Evolutionary conservation across 2,113 vertebrate species (phyloP).

Genomic region (Astatoreochromis straeleni): DNA sequence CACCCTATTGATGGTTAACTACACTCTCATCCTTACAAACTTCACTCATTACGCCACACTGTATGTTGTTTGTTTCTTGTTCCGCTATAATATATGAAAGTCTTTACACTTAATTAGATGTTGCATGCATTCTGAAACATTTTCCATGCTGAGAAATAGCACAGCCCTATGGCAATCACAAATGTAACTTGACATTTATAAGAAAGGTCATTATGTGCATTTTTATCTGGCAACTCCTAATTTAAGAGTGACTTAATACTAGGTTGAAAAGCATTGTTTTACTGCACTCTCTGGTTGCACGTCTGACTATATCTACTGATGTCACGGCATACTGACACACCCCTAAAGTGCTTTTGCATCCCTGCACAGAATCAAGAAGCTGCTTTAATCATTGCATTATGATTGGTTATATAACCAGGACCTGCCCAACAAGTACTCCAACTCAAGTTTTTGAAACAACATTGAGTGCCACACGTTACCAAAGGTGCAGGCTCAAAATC

Average conservation of each 20-base stretch:
- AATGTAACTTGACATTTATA: neutral
- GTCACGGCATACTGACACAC: neutral
- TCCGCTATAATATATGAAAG: neutral
- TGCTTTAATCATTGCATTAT: neutral
- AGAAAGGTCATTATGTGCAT: neutral
- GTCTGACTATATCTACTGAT: neutral
- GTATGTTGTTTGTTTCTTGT: neutral
- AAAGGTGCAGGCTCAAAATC: neutral
- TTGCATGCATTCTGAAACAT: neutral
- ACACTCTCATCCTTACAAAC: slow-evolving; percentile 2
- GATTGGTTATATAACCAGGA: neutral
- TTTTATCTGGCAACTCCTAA: neutral
- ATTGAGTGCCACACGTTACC: neutral
- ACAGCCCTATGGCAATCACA: neutral
- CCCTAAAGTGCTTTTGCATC: neutral
- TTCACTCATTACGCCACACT: neutral
- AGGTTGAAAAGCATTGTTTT: neutral
- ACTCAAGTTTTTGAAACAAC: neutral
- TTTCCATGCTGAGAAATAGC: neutral
- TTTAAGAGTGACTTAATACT: neutral
- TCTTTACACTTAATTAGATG: neutral
- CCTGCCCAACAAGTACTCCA: neutral
- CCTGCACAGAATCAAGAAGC: neutral
- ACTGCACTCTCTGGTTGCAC: neutral
- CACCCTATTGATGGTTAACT: slow-evolving; percentile 45